Base-by-base conservation (phyloP, 2,113 vertebrate genomes). In the Clupea harengus region DNA sequence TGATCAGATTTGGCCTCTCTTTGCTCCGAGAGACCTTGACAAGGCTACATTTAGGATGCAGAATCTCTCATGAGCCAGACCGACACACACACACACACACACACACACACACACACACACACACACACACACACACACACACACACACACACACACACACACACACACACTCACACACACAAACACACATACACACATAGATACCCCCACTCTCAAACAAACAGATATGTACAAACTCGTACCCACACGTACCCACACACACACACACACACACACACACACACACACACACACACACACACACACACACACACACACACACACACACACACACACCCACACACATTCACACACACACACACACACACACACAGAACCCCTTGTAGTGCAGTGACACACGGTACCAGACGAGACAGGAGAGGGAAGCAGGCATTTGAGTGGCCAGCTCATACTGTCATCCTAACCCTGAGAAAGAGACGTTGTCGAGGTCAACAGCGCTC, bases 1-100 rank as follows among this genome's bases (percentile, higher is more conserved):
- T 94, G 91, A 93, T 91, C 89, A 86, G 39, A 83, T 46, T 64
- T 83, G 60, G 25, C 83, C 84, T 89, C 90, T 87, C 87, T 90
- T 81, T 88, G 32, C 57, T 67, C 25, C 25, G 25, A 28, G 60
- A 67, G 25, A 67, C 52, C 52, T 54, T 54, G 52, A 54, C 52
- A 49, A 83, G 80, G 82, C 46, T 45, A 72, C 85, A 86, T 83
- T 83, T 86, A 82, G 60, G 82, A 86, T 83, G 52, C 52, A 54
- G 52, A 54, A 54, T 54, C 52, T 17, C 52, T 54, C 52, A 54
- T 18, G 52, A 18, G 52, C 52, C 60, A 67, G n/a, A 67, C 60
- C 25, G 1, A 67, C 60, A 25, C 60, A 67, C 60, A 67, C 60
- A 67, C 60, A 67, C 60, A 67, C 60, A 25, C 60, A 25, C 60